Evolutionary conservation across 1,140 invertebrate genomes (phyloP).

Genomic region (Eurosta solidaginis): DNA sequence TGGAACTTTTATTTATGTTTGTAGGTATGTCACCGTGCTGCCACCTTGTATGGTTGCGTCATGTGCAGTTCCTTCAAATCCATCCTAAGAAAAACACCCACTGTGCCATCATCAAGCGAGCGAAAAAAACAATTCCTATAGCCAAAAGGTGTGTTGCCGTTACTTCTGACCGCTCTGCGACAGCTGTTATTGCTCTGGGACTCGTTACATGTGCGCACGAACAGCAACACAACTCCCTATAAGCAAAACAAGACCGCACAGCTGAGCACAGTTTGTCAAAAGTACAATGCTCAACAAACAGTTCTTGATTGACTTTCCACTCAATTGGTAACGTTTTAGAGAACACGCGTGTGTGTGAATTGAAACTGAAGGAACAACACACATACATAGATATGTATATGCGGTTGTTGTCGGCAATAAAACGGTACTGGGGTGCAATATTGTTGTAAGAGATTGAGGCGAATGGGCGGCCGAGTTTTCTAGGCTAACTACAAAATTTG

Average conservation of each 20-base stretch:
- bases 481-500: background rate
- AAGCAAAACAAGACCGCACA: too few relatives aligned
- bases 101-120: background rate
- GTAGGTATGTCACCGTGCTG: too few relatives aligned
- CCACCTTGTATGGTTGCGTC: too few relatives aligned
- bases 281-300: background rate
- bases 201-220: background rate
- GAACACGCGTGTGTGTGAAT: background rate
- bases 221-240: background rate
- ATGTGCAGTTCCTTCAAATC: too few relatives aligned
- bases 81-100: background rate
- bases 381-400: background rate
- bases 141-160: slow-evolving; percentile 4
- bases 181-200: background rate
- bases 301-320: background rate
- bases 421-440: background rate
- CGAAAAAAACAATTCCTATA: background rate
- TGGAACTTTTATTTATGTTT: too few relatives aligned
- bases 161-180: background rate
- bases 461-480: background rate
- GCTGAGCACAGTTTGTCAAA: background rate
- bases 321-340: background rate
- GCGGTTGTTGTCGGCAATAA: background rate
- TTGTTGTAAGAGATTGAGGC: background rate
- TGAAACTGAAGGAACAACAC: background rate